Evolutionary conservation across 1,140 invertebrate species (phyloP).

Genomic region (Cydia strobilella): DNA sequence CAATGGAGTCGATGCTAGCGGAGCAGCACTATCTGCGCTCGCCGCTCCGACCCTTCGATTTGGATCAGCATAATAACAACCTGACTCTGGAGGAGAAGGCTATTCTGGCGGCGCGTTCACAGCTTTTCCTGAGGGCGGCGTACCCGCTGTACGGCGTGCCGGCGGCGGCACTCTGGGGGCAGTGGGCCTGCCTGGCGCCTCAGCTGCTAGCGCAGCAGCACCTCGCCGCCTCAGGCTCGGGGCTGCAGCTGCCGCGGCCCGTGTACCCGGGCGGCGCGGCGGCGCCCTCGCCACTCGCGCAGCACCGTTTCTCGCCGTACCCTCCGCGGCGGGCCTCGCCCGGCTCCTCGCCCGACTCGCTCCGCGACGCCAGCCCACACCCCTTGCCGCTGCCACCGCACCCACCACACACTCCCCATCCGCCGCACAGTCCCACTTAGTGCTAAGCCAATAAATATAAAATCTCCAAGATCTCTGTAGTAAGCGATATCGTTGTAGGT

Average conservation of each 20-base stretch:
- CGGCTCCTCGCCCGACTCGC: constrained; percentile 80
- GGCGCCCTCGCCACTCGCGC: constrained; percentile 73
- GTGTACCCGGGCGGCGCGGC: constrained; percentile 74
- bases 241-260: constrained; percentile 78
- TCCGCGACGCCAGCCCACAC: constrained; percentile 79
- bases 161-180: constrained; percentile 81
- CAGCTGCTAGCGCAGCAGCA: constrained; percentile 79
- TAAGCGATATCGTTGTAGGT: constrained; percentile 44
- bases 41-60: constrained; percentile 86
- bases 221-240: constrained; percentile 69
- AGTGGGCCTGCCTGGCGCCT: constrained; percentile 83
- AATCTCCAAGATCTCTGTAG: constrained; percentile 50
- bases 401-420: constrained; percentile 61
- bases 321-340: constrained; percentile 73
- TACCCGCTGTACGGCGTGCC: constrained; percentile 82
- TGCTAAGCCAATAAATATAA: constrained; percentile 45
- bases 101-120: constrained; percentile 84
- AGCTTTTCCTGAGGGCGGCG: constrained; percentile 84
- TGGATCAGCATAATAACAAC: constrained; percentile 86
- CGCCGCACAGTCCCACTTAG: constrained; percentile 81
- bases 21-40: constrained; percentile 88
- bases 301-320: constrained; percentile 82
- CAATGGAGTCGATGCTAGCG: constrained; percentile 90
- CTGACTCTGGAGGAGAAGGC: constrained; percentile 89
- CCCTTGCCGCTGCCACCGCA: constrained; percentile 67